Base-by-base conservation (phyloP, 2,113 vertebrate species). In the Ivindomyrus marchei region DNA sequence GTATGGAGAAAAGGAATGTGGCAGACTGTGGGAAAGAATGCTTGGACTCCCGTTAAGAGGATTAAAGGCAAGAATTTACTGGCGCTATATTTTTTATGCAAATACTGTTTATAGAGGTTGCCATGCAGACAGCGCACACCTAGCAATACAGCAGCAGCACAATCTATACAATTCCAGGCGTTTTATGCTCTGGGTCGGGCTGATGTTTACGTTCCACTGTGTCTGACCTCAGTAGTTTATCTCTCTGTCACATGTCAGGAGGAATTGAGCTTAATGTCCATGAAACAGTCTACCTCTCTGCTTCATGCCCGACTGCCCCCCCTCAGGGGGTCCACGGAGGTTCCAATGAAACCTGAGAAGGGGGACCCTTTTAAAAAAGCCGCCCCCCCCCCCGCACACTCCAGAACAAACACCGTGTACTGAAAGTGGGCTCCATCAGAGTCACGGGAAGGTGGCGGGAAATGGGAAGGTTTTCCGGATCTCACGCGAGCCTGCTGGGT, bases 11-110 rank as follows among this genome's bases (percentile, higher is more conserved):
- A 66, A 92, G 66, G 21, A 62, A 70, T 21, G 42, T 70, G 13
- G 74, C 50, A 89, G 27, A 85, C 17, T 80, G 74, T 80, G 74
- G 74, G 62, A 70, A 70, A 70, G 62, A 70, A 70, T 70, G 62
- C 3, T 70, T 3, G n/a, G 62, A 70, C 62, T 70, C 62, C 62
- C 27, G 27, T 70, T 70, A 70, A 70, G 62, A 70, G 62, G 62
- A 83, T 42, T 42, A 83, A 83, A 83, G 42, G 77, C 77, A 83
- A 45, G 77, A 85, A 46, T 85, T 85, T 85, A 85, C 36, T 42
- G 42, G 42, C 21, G 47, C 45, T 42, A 85, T 47, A 85, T 85
- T 80, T 77, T 80, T 36, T 52, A 87, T 87, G 27, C 49, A 87
- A 53, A 87, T 80, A 5, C 15, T 80, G 5, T 80, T 80, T 42